Evolutionary conservation across 2,888 invertebrate genomes (phyloP), one percentile per base, ranked within the genome.

Genomic region (Perdita meconis): DNA sequence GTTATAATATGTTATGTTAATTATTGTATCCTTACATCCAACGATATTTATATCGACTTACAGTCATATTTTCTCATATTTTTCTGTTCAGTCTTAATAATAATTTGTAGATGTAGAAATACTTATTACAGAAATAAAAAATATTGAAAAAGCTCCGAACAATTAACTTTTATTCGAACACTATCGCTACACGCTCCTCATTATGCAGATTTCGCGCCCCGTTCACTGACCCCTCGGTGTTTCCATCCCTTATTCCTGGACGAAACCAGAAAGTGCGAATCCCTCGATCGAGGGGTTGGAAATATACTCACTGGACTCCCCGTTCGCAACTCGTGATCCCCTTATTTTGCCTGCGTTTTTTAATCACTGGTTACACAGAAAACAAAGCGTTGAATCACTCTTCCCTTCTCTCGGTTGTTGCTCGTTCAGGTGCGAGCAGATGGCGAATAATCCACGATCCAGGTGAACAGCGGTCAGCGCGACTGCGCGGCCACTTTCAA

Each of bases 401-500:
- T 42, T 38, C 19, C 47, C 47, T 50, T 26, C 3, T 22, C 24
- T 26, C 16, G 42, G 24, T 64, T 47, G 47, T 22, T 40, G 5
- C 36, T 56, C 51, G 63, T 51, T 64, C 67, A 72, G 68, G 57
- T 81, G 65, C 55, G 57, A 69, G 68, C 82, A 66, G 71, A 57
- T 57, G 67, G 40, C 61, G 75, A 61, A 82, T 75, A 81, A 76
- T 78, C 59, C 74, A 60, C 77, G 72, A 75, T 63, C 59, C 68
- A 72, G 83, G 83, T 87, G 90, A 89, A 87, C 89, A 89, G 66
- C 81, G 89, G 89, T 88, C 89, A 89, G 59, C 64, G 70, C 76
- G 69, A 2, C 76, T 69, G 76, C 80, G 79, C 72, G 40, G 30
- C 26, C 59, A 40, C 10, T 24, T 56, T 26, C 56, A 22, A 64